Evolutionary conservation across 1,140 invertebrate species (phyloP).

Genomic region (Scaptomyza graminum): DNA sequence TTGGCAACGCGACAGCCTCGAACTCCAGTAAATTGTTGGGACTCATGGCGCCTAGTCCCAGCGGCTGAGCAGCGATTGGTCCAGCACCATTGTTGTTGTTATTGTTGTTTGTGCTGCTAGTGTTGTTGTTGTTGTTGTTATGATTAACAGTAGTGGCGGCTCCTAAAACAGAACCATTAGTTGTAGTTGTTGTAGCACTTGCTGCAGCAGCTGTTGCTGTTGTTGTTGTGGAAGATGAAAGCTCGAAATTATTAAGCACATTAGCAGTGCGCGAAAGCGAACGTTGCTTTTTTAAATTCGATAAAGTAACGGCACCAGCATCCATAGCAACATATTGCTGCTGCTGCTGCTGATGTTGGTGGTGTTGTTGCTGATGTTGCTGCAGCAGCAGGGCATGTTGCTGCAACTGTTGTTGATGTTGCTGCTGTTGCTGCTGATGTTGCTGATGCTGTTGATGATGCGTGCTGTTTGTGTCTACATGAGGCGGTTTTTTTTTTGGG

Average conservation of each 20-base stretch:
- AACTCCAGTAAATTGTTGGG: slow-evolving; percentile 66
- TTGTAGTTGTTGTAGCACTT: slow-evolving; percentile 53
- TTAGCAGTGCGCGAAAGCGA: slow-evolving; percentile 90
- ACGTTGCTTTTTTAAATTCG: slow-evolving; percentile 95
- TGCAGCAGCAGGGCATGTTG: slow-evolving; percentile 69
- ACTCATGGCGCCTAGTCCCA: slow-evolving; percentile 60
- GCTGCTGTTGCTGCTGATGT: slow-evolving; percentile 32
- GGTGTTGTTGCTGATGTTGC: slow-evolving; percentile 84
- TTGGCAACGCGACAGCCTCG: slow-evolving; percentile 42
- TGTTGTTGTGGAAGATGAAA: slow-evolving; percentile 57
- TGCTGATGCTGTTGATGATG: slow-evolving; percentile 63
- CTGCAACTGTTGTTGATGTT: slow-evolving; percentile 49
- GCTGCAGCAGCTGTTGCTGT: slow-evolving; percentile 49
- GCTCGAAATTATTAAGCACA: slow-evolving; percentile 73
- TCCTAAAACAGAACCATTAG: slow-evolving; percentile 83
- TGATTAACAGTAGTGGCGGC: slow-evolving; percentile 63
- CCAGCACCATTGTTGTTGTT: slow-evolving; percentile 55
- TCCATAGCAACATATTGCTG: slow-evolving; percentile 74
- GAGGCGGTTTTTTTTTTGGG: slow-evolving; percentile 29
- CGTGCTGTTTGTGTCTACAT: slow-evolving; percentile 75
- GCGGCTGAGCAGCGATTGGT: slow-evolving; percentile 60
- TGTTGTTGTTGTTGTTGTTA: slow-evolving; percentile 61
- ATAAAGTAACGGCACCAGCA: slow-evolving; percentile 87
- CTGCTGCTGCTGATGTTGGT: slow-evolving; percentile 65
- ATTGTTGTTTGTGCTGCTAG: slow-evolving; percentile 57